Conservation (phyloP, 1,140 invertebrate genomes). For the Nebria ingens region DNA sequence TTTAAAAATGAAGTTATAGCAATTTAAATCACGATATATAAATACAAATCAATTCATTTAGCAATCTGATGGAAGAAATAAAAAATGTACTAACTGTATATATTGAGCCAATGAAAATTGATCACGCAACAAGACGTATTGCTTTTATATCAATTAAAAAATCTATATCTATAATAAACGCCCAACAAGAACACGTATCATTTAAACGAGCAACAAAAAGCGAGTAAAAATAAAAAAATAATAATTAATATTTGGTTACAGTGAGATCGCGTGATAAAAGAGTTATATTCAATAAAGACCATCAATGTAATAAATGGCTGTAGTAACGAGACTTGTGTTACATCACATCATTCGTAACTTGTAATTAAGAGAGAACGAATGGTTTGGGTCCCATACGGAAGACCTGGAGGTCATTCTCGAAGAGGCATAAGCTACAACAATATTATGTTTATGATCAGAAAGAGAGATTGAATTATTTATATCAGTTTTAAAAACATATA, state of each 20-base stretch:
- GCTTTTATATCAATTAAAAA: not conserved
- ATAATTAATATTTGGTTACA: constrained; percentile 16
- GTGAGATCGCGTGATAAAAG: constrained; percentile 23
- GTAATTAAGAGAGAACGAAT: constrained; percentile 22
- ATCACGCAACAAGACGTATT: not conserved
- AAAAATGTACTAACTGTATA: too few species aligned
- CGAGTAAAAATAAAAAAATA: constrained; percentile 11
- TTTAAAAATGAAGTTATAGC: too few species aligned
- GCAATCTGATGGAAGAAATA: too few species aligned
- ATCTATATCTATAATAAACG: not conserved
- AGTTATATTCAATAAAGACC: constrained; percentile 19
- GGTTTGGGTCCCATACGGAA: constrained; percentile 16
- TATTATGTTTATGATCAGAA: too few species aligned
- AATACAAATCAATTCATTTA: too few species aligned
- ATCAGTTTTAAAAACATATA: too few species aligned
- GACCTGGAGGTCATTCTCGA: too few species aligned
- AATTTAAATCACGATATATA: too few species aligned
- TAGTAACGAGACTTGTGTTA: constrained; percentile 20
- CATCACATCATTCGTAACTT: constrained; percentile 22
- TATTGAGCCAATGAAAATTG: too few species aligned
- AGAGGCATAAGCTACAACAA: too few species aligned
- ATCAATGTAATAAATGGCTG: constrained; percentile 21
- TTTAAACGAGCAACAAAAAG: too few species aligned
- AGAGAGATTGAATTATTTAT: too few species aligned
- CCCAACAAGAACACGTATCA: not conserved